These are phyloP conservation scores for Tringa solitaria DNA, from an alignment of 2,113 vertebrate genomes.

Conservation along the genomic window DNA sequence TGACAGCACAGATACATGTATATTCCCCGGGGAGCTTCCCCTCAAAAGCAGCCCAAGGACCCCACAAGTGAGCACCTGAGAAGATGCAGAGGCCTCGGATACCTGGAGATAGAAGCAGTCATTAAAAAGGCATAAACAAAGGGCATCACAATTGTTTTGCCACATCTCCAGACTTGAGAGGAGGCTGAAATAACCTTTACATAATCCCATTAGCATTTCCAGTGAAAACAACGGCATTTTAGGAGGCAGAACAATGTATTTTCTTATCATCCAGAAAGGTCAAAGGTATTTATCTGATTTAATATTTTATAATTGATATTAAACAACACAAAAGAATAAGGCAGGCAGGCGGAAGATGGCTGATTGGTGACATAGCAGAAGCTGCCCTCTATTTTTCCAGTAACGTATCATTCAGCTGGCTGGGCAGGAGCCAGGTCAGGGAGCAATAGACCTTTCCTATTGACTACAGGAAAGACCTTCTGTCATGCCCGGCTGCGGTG, in stretches of 20 bases:
- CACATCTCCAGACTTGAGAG: neutral
- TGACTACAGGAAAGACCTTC: neutral
- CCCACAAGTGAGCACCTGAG: neutral
- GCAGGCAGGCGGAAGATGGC: neutral
- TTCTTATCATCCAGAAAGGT: constrained; percentile 61
- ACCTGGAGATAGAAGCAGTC: constrained; percentile 24
- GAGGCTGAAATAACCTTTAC: constrained; percentile 65
- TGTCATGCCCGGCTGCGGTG: neutral
- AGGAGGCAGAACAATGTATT: constrained; percentile 23
- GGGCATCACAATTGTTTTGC: constrained; percentile 35
- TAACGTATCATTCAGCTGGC: accelerated
- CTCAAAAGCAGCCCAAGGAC: neutral
- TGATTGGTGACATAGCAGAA: neutral
- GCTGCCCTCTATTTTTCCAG: neutral
- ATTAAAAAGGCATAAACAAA: constrained; percentile 65
- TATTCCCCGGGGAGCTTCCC: neutral
- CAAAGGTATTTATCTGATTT: constrained; percentile 67
- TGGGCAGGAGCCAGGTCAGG: neutral
- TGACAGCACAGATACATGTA: neutral
- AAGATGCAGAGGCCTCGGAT: neutral
- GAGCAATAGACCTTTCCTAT: neutral
- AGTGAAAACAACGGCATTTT: constrained; percentile 40
- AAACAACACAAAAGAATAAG: neutral
- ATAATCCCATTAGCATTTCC: constrained; percentile 70
- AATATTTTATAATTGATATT: constrained; percentile 62